Evolutionary conservation across 1,140 invertebrate species (phyloP).

Genomic region (Hirudo medicinalis): DNA sequence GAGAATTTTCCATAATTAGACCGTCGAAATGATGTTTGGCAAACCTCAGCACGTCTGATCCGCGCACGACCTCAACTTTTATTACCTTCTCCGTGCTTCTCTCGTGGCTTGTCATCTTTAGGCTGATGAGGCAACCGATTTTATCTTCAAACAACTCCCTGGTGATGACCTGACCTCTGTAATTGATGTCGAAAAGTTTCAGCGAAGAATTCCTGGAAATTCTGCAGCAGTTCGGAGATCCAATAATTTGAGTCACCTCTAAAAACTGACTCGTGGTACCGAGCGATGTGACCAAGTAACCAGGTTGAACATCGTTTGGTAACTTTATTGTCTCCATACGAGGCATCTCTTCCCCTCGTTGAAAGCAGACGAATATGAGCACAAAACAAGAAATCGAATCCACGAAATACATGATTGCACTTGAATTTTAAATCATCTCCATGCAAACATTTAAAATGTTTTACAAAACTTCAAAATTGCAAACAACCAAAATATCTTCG

Average conservation of each 20-base stretch:
- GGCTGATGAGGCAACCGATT: background rate
- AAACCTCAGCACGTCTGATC: background rate
- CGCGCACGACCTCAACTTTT: background rate
- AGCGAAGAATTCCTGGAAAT: background rate
- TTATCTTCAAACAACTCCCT: background rate
- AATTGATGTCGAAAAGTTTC: constrained; percentile 4
- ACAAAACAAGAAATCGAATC: no score
- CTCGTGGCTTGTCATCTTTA: background rate
- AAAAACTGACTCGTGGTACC: background rate
- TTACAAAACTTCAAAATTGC: no score
- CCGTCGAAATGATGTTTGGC: background rate
- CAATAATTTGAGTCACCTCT: background rate
- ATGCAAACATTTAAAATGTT: no score
- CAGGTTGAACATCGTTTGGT: no score
- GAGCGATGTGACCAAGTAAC: no score
- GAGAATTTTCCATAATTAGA: background rate
- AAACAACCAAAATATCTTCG: no score
- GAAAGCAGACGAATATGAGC: no score
- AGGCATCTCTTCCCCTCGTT: no score
- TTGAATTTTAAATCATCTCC: no score
- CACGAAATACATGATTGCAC: no score
- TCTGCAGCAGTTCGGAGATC: background rate
- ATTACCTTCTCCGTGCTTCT: background rate
- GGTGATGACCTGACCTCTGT: background rate
- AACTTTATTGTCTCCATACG: no score